Base-by-base conservation (phyloP, 2,888 invertebrate genomes). In the Chrysolina haemoptera region DNA sequence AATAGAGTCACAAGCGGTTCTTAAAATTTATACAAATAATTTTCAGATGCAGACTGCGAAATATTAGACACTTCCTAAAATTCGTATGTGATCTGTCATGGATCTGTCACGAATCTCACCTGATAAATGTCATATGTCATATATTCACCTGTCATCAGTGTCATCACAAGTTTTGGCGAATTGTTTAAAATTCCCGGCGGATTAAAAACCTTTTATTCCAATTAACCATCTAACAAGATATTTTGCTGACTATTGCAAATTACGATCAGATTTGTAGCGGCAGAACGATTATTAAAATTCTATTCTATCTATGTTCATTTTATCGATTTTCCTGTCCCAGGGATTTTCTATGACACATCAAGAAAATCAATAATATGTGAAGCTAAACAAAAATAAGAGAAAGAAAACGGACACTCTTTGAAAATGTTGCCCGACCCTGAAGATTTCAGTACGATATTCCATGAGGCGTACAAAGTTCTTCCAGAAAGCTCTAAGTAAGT, bases 391-490 rank as follows among this genome's bases (percentile, higher is more conserved):
- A 43, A 67, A 35, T 35, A 59, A 59, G 0, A n/a, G 59, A 69
- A 48, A 64, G 10, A 50, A 18, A 62, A 48, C 35, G 46, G 35
- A 48, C 16, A 8, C 35, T 53, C 6, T n/a, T 27, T 20, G 16
- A 84, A 83, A 77, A 88, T 88, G 88, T 79, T 88, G 70, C 88
- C 88, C 12, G 88, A 88, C 78, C 85, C 87, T 12, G 86, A 87
- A 76, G 86, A 87, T 81, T 88, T 87, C 73, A 83, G 85, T 50
- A 82, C 83, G 68, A 85, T 85, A 70, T 88, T 87, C 79, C 87
- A 88, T 77, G 87, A 87, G 78, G 83, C 87, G 64, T 88, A 86
- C 74, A 85, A 86, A 79, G 83, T 85, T 70, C 83, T 85, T 71
- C 84, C 87, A 16, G 87, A 88, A 62, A 84, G 82, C 79, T 82